These are phyloP conservation scores for Chloroceryle inda DNA, from an alignment of 2,797 vertebrate genomes.

Conservation along the genomic window DNA sequence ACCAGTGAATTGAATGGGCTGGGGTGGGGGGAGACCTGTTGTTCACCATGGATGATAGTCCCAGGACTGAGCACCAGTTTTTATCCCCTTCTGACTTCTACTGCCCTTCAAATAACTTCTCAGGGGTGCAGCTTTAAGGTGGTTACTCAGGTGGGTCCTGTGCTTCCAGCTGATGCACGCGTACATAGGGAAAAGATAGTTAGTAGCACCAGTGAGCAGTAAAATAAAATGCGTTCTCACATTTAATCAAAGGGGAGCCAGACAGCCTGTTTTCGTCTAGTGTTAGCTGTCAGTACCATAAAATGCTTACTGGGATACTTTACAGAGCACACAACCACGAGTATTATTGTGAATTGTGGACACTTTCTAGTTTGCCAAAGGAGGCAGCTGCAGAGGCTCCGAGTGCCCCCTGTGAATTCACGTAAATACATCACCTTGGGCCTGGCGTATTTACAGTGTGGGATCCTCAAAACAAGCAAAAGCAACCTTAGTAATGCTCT, in stretches of 20 bases:
- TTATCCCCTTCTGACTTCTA: background rate
- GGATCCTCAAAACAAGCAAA: background rate
- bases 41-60: accelerated
- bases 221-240: background rate
- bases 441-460: background rate
- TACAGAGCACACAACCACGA: background rate
- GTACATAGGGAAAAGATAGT: background rate
- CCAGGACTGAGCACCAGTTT: background rate
- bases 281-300: background rate
- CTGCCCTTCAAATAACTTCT: background rate
- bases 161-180: background rate
- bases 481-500: background rate
- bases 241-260: background rate
- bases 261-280: background rate
- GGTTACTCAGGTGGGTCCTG: background rate
- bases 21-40: accelerated
- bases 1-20: background rate
- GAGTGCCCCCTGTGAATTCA: background rate
- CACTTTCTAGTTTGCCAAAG: background rate
- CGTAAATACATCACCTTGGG: background rate
- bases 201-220: background rate
- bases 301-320: background rate
- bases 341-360: background rate
- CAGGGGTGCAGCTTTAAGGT: background rate
- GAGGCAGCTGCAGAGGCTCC: background rate